These are phyloP conservation scores for Lepus timidus DNA, from an alignment of 2,113 vertebrate genomes.

Conservation along the genomic window DNA sequence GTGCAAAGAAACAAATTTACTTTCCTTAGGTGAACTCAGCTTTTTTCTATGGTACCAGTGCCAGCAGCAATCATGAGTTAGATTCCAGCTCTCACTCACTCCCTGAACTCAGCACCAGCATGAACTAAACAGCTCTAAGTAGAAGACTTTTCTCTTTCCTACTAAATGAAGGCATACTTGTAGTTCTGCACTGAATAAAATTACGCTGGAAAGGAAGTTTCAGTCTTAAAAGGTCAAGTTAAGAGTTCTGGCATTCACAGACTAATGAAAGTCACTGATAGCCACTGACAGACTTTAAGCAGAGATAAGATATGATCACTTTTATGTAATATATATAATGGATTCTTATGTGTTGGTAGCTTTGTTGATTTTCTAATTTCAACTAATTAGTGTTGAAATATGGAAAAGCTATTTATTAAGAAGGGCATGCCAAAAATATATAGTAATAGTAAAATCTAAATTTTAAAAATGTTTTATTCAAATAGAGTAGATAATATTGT, in stretches of 20 bases:
- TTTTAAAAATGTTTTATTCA: background rate
- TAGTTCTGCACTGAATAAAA: background rate
- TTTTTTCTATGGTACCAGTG: background rate
- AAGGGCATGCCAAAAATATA: background rate
- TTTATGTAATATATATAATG: background rate
- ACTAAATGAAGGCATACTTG: background rate
- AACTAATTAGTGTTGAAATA: background rate
- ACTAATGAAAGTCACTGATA: background rate
- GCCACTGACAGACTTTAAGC: background rate
- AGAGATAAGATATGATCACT: background rate
- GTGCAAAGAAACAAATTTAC: background rate
- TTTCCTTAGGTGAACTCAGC: background rate
- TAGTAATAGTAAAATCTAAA: background rate
- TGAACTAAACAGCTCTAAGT: background rate
- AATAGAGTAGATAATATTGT: background rate
- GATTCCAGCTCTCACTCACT: background rate
- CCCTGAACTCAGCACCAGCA: rapidly evolving
- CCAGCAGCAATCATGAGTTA: no score
- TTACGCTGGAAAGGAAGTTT: background rate
- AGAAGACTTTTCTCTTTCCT: background rate
- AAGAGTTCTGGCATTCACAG: background rate
- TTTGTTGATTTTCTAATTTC: background rate
- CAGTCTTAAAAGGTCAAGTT: background rate
- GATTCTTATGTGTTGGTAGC: background rate
- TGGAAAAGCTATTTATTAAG: background rate